Base-by-base conservation (phyloP, 2,888 invertebrate species). In the Lasioglossum calceatum region DNA sequence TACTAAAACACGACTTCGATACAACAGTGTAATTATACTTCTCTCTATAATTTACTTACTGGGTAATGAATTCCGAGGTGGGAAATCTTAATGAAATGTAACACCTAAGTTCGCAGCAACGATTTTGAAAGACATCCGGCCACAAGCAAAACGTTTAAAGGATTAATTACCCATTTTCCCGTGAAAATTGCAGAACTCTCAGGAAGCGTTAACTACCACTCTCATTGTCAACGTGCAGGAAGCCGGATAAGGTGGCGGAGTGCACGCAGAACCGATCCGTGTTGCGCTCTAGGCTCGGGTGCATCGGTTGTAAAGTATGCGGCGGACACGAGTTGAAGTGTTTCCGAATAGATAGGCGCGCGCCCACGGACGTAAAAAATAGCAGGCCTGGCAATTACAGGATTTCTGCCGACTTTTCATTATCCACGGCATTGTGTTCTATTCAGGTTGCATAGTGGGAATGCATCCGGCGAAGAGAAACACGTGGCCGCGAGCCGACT, bases 361-460 rank as follows among this genome's bases (percentile, higher is more conserved):
- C 74, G 64, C 78, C 27, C 61, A 61, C 61, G 47, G n/a, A 64
- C 64, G 78, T 16, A 77, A 79, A 81, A 89, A 81, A 89, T 89
- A 89, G 87, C 89, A 87, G 87, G 64, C n/a, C 81, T 74, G 74
- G 77, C 82, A 90, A 87, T 87, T 91, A 92, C 82, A 89, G 85
- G 85, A 89, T 82, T 90, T 90, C 81, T 85, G 32, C 4, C 10
- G 50, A 87, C 77, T 87, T 82, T 91, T 89, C 87, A 54, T 75
- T 71, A 50, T 4, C 77, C 67, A 5, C 77, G 36, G 61, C 67
- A 84, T 90, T 88, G 89, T 89, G 82, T 82, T 84, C 82, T 79
- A 50, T 71, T 42, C 39, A 47, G 47, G 54, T 73, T 16, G 54
- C 70, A 19, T 39, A 32, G 39, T 14, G 75, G 44, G 86, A 89